Conservation (phyloP, 2,797 vertebrate species). For the Ficedula albicollis region DNA sequence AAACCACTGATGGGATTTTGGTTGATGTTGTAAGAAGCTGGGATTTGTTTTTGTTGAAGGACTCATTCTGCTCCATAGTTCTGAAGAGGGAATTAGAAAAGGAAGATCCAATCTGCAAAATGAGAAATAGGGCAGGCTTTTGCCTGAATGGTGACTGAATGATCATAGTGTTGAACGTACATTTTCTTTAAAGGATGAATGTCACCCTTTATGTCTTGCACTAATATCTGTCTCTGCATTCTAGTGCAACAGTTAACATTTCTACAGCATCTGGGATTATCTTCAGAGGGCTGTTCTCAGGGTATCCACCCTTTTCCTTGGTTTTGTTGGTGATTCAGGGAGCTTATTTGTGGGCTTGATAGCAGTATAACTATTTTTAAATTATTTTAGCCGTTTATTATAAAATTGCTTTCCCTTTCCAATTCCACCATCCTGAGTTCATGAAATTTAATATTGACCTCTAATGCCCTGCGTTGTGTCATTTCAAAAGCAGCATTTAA, state of each 20-base stretch:
- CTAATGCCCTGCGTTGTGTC: neutral
- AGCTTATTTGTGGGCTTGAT: neutral
- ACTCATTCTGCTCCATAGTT: neutral
- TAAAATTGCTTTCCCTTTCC: neutral
- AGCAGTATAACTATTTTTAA: neutral
- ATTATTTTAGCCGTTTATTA: neutral
- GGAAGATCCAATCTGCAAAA: neutral
- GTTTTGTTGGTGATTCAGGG: neutral
- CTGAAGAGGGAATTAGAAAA: neutral
- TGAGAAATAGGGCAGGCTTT: neutral
- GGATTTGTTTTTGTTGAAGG: neutral
- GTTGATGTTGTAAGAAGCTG: neutral
- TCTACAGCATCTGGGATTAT: neutral
- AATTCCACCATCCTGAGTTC: neutral
- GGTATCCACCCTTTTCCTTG: neutral
- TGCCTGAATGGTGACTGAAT: neutral
- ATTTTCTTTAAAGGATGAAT: neutral
- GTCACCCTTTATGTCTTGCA: neutral
- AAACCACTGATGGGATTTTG: neutral
- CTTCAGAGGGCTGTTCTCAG: neutral
- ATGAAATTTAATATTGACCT: neutral
- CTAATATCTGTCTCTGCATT: neutral
- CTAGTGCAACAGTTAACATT: neutral
- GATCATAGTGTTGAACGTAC: neutral
- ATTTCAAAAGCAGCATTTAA: neutral